Evolutionary conservation across 2,797 vertebrate species (phyloP), one percentile per base, ranked within the genome.

Genomic region (Fistularia commersonii): DNA sequence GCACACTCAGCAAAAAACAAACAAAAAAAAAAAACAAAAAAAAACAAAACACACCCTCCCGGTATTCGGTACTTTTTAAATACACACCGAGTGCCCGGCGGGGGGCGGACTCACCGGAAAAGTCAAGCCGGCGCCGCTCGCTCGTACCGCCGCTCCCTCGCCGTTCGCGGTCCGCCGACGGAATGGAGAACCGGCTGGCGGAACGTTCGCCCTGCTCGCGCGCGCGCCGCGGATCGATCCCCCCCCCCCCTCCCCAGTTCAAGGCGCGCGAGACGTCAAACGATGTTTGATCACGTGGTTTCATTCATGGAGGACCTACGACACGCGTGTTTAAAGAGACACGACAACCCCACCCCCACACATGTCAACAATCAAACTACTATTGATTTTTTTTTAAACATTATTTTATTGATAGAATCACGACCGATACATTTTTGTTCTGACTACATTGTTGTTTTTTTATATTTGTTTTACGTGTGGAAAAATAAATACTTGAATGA

Each of bases 231-330:
- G 66, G 48, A 77, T 81, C 74, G 51, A 14, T 80, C 82, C 80
- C 80, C 74, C 80, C 87, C 83, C 79, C 83, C 84, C 77, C 82
- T 85, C 72, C 79, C 87, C 90, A 88, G 88, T 84, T 85, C 83
- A 74, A 76, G 76, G 76, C 80, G 74, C 79, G 80, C 87, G 89
- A 92, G 89, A 89, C 92, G 93, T 96, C 95, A 95, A 92, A 92
- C 93, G 93, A 93, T 96, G 93, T 95, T 96, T 96, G 92, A 76
- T 95, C 94, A 95, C 93, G 90, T 95, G 94, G 86, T 88, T 94
- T 94, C 95, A 97, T 96, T 96, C 94, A 97, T 96, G 92, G 92
- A 93, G 92, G 82, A 80, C 81, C 88, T 82, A 87, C 87, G 93
- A 91, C 89, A 80, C 73, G 73, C 66, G 75, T 73, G 69, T 79